A percentile compares a stretch with the other conserved stretches of the same genome.
These are phyloP conservation scores for Baronia brevicornis DNA, from an alignment of 2,888 invertebrate genomes.

Conservation along the genomic window DNA sequence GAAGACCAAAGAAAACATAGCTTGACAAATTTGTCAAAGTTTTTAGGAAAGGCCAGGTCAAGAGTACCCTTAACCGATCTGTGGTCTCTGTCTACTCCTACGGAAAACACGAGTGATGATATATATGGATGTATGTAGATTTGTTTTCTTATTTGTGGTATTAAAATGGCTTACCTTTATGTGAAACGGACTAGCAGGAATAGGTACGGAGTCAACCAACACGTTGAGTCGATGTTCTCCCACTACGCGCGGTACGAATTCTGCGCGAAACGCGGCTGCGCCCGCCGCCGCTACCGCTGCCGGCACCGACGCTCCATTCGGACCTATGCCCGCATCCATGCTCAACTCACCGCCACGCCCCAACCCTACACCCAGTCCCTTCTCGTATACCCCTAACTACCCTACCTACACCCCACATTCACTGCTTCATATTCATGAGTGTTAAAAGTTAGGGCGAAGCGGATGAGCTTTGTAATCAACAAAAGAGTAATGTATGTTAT, in stretches of 20 bases:
- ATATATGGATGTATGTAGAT: no score
- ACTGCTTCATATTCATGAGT: constrained; percentile 23
- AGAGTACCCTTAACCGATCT: no score
- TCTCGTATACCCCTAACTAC: constrained; percentile 8
- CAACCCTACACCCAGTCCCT: constrained; percentile 30
- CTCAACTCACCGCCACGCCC: constrained; percentile 67
- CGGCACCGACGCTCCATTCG: constrained; percentile 92
- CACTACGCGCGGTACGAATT: constrained; percentile 93
- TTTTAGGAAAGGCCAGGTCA: no score
- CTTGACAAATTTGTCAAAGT: no score
- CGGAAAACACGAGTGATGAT: no score
- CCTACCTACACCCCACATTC: background rate
- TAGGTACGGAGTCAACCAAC: constrained; percentile 85
- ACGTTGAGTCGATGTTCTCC: constrained; percentile 95
- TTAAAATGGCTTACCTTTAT: constrained; percentile 78
- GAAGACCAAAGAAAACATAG: no score
- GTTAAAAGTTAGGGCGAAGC: constrained; percentile 74
- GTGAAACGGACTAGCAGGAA: constrained; percentile 94
- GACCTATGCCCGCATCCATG: constrained; percentile 78
- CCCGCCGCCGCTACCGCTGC: constrained; percentile 91
- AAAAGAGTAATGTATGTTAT: constrained; percentile 40
- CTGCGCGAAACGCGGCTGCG: constrained; percentile 88
- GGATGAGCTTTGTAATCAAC: constrained; percentile 52
- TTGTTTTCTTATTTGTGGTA: background rate
- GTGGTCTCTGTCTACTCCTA: no score